Evolutionary conservation across 2,888 invertebrate genomes (phyloP).

Genomic region (Poecilobothrus nobilitatus): DNA sequence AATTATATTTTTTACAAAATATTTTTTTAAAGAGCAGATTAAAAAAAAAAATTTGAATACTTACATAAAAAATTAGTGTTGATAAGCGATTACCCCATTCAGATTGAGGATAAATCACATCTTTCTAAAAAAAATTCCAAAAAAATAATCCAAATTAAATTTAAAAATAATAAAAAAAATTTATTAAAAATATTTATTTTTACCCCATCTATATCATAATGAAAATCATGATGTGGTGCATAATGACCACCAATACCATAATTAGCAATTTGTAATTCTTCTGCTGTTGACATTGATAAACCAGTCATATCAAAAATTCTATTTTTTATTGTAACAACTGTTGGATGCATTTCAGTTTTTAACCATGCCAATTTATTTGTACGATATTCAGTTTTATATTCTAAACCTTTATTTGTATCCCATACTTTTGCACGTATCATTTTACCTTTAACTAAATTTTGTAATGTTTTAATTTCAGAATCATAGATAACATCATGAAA

Average conservation of each 20-base stretch:
- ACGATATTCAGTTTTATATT: slow-evolving; percentile 46
- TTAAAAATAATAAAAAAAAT: no score
- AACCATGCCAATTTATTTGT: slow-evolving; percentile 57
- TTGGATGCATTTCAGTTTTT: slow-evolving; percentile 26
- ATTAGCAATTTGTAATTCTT: slow-evolving; percentile 57
- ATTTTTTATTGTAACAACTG: slow-evolving; percentile 34
- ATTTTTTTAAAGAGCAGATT: no score
- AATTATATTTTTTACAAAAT: no score
- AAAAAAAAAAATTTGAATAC: not conserved
- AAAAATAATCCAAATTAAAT: slow-evolving; percentile 14
- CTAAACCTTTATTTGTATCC: slow-evolving; percentile 52
- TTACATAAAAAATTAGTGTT: slow-evolving; percentile 19
- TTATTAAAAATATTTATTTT: no score
- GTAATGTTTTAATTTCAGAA: slow-evolving; percentile 47
- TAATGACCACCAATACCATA: slow-evolving; percentile 66
- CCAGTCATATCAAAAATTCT: slow-evolving; percentile 48
- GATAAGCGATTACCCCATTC: slow-evolving; percentile 16
- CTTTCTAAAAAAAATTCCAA: not conserved
- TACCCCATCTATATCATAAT: not conserved
- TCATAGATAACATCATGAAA: slow-evolving; percentile 51
- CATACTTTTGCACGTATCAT: not conserved
- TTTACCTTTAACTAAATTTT: slow-evolving; percentile 44
- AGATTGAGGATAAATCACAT: not conserved
- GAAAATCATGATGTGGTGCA: slow-evolving; percentile 53
- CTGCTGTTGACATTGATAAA: slow-evolving; percentile 50